These are phyloP conservation scores for Cosmopolites sordidus DNA, from an alignment of 2,888 invertebrate species.

Conservation along the genomic window DNA sequence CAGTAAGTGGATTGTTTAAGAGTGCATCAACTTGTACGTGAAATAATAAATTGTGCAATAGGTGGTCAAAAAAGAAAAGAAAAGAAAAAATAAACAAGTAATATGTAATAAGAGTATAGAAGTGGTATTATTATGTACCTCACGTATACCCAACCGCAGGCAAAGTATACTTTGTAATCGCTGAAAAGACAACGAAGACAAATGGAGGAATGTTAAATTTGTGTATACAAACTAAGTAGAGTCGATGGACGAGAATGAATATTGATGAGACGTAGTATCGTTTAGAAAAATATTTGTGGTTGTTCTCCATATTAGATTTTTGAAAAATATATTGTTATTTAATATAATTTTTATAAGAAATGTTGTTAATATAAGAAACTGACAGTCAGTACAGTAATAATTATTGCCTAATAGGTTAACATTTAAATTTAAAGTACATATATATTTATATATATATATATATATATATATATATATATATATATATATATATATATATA, in stretches of 20 bases:
- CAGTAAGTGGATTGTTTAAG: too few species aligned
- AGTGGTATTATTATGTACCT: constrained; percentile 54
- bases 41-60: constrained; percentile 7
- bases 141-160: constrained; percentile 81
- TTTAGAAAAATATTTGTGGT: not conserved
- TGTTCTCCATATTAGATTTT: not conserved
- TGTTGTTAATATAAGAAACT: too few species aligned
- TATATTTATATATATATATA: too few species aligned
- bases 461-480: too few species aligned
- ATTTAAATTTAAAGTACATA: too few species aligned
- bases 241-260: constrained; percentile 14
- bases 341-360: not conserved
- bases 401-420: too few species aligned
- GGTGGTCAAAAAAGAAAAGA: constrained; percentile 4
- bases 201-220: constrained; percentile 24
- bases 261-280: constrained; percentile 13
- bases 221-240: constrained; percentile 20
- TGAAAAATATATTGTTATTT: not conserved
- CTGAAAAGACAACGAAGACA: constrained; percentile 54
- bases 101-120: constrained; percentile 27
- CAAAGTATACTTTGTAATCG: constrained; percentile 79
- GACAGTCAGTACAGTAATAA: too few species aligned
- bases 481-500: too few species aligned
- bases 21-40: not conserved
- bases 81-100: constrained; percentile 21